These are phyloP conservation scores for Pao palembangensis DNA, from an alignment of 2,113 vertebrate genomes.

Conservation along the genomic window DNA sequence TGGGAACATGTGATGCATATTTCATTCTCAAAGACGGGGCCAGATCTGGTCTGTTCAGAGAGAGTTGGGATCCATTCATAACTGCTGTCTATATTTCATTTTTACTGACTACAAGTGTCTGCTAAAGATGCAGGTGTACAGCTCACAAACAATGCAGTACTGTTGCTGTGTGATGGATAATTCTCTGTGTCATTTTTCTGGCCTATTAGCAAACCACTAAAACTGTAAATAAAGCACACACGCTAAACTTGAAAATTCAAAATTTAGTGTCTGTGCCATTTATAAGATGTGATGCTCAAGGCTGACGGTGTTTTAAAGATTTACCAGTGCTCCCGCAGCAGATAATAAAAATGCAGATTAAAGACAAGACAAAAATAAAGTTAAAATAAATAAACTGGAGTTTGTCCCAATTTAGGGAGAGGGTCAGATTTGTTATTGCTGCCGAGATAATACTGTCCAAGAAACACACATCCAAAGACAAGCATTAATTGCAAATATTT, in stretches of 20 bases:
- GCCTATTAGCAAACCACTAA: background rate
- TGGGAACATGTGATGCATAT: slow-evolving; percentile 33
- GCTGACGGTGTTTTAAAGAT: slow-evolving; percentile 33
- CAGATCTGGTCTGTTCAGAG: slow-evolving; percentile 19
- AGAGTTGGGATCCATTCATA: slow-evolving; percentile 14
- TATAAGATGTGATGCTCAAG: slow-evolving; percentile 28
- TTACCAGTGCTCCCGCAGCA: slow-evolving; percentile 17
- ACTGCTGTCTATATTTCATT: slow-evolving; percentile 23
- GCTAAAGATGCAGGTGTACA: background rate
- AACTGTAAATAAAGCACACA: background rate
- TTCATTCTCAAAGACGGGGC: slow-evolving; percentile 7
- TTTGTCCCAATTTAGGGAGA: background rate
- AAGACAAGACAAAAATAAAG: slow-evolving; percentile 39
- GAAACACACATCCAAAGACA: slow-evolving; percentile 3
- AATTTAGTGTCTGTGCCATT: slow-evolving; percentile 14
- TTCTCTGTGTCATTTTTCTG: slow-evolving; percentile 9
- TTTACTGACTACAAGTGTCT: slow-evolving; percentile 15
- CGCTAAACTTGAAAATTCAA: background rate
- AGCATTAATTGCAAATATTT: slow-evolving; percentile 3
- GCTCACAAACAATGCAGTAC: no score
- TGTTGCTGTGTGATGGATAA: background rate
- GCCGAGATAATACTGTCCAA: background rate
- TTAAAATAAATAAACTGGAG: slow-evolving; percentile 41
- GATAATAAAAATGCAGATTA: slow-evolving; percentile 13
- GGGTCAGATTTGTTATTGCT: background rate